These are phyloP conservation scores for Megalopta genalis DNA, from an alignment of 1,140 invertebrate genomes.

Conservation along the genomic window DNA sequence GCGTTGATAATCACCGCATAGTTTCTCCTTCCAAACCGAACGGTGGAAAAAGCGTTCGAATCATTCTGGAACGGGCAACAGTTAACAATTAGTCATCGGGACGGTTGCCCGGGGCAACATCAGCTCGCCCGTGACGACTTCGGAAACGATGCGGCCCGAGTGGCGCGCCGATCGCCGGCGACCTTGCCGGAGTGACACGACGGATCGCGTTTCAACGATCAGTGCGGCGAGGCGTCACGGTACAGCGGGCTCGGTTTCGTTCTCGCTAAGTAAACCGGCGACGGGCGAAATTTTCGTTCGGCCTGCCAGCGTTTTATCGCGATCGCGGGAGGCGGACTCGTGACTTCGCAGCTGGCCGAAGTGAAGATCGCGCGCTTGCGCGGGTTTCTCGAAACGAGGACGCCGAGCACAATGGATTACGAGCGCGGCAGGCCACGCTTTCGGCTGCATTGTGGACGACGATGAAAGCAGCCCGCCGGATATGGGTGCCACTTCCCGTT, in stretches of 20 bases:
- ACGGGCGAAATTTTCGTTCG: constrained; percentile 23
- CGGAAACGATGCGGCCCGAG: neutral
- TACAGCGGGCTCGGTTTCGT: constrained; percentile 20
- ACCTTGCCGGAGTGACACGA: constrained; percentile 26
- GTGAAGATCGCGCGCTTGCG: constrained; percentile 19
- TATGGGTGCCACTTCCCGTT: constrained; percentile 61
- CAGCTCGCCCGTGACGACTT: neutral
- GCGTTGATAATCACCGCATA: too few relatives aligned
- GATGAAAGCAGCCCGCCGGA: constrained; percentile 61
- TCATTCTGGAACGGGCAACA: neutral
- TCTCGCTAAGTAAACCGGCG: constrained; percentile 5
- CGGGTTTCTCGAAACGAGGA: constrained; percentile 53
- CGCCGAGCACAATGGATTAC: constrained; percentile 58
- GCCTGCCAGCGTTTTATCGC: constrained; percentile 37
- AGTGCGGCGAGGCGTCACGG: constrained; percentile 29
- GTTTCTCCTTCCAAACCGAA: too few relatives aligned
- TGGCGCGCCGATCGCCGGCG: neutral
- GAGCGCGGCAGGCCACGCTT: constrained; percentile 39
- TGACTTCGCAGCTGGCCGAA: constrained; percentile 22
- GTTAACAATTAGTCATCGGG: neutral
- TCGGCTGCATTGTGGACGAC: constrained; percentile 53
- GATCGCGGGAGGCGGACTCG: constrained; percentile 32
- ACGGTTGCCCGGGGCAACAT: neutral
- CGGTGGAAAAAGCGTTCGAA: neutral
- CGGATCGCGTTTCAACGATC: neutral